Evolutionary conservation across 2,113 vertebrate species (phyloP), one percentile per base, ranked within the genome.

Genomic region (Ancistrus triradiatus): DNA sequence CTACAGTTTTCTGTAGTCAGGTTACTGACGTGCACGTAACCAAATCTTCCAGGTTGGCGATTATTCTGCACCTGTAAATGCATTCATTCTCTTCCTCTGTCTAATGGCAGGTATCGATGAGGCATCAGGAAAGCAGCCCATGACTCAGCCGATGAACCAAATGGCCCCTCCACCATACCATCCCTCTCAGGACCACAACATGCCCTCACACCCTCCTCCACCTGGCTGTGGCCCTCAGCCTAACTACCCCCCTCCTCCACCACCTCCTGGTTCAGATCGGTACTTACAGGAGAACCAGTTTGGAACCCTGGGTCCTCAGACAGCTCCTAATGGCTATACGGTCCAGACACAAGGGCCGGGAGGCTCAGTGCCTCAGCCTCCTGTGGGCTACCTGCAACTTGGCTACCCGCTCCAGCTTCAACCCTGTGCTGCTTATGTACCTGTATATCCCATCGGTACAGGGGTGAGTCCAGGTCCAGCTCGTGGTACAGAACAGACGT

Each of bases 341-440:
- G 87, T 95, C 65, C 91, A 92, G 82, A 91, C 92, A 25, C 85
- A 92, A 24, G 87, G 80, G 2, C 75, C 90, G 0, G 88, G 88
- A 0, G 89, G 91, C 72, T 61, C 84, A 74, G 58, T 87, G 63
- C 62, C 80, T 4, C 87, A 86, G 83, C 89, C 90, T 0, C 85
- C 89, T 1, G 90, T 91, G 40, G 91, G 92, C 52, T 95, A 95
- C 74, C 72, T 93, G 57, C 90, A 90, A 24, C 83, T 91, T 0
- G 91, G 90, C 11, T 95, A 93, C 77, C 90, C 91, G 0, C 85
- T 95, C 15, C 93, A 95, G 79, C 88, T 95, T 63, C 93, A 95
- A 75, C 93, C 93, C 27, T 95, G 92, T 83, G 93, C 93, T 0
- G 92, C 93, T 18, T 95, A 95, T 5, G 89, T 95, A 49, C 93